phyloP scores from a whole-genome alignment of 2,113 vertebrate genomes.

The Phainopepla nitens region DNA sequence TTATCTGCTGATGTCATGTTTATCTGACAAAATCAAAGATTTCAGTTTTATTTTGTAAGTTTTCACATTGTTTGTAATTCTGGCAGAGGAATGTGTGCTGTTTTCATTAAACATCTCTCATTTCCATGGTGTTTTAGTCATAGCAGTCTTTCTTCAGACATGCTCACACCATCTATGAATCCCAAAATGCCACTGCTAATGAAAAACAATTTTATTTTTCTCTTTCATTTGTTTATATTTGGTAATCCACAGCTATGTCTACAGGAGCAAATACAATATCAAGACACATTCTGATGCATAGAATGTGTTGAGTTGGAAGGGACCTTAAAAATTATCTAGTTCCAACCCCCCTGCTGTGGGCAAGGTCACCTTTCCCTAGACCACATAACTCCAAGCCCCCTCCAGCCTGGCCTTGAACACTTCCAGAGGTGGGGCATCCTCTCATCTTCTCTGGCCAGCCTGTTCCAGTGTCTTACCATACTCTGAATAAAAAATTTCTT shows the following conservation, averaged over 20 bases:
- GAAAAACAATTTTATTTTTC: background rate
- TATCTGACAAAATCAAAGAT: background rate
- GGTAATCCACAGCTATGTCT: background rate
- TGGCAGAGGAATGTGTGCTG: background rate
- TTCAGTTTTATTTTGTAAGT: background rate
- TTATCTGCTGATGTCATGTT: background rate
- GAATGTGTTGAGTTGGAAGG: background rate
- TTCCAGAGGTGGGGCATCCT: background rate
- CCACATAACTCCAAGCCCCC: background rate
- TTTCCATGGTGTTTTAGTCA: background rate
- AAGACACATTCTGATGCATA: background rate
- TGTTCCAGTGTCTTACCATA: background rate
- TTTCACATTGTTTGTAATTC: background rate
- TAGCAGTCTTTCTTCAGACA: background rate
- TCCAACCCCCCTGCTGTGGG: background rate
- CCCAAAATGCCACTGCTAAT: background rate
- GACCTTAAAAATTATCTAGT: background rate
- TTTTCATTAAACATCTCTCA: background rate
- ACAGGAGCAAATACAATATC: background rate
- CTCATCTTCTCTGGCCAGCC: background rate
- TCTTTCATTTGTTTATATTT: background rate
- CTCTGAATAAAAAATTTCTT: background rate
- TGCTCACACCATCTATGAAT: background rate
- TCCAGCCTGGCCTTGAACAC: background rate
- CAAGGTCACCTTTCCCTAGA: background rate